Base-by-base conservation (phyloP, 2,797 vertebrate genomes). In the Eupleurogrammus muticus region DNA sequence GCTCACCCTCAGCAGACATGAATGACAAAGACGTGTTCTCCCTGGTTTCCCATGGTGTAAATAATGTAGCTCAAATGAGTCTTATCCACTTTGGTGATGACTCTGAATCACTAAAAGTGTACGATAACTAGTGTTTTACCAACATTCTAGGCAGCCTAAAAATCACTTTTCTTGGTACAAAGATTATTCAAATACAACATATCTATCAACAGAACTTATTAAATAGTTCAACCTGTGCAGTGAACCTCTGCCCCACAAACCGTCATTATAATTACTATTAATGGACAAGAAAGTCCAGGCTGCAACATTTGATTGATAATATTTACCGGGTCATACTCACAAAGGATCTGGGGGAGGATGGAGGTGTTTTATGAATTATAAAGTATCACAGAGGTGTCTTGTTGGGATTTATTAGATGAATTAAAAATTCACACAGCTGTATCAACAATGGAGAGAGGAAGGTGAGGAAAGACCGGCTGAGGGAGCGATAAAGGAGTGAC, bases 381-480 rank as follows among this genome's bases (percentile, higher is more conserved):
- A 35, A 9, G 11, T 36, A 20, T n/a, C 21, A 19, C 16, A 24
- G 5, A 35, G 20, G 62, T 16, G n/a, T 59, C 53, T 19, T 24
- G 9, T 53, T 48, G 21, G 23, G 23, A 46, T 74, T 66, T 13
- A 66, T 74, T 23, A 64, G 64, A 10, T 49, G 14, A 5, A 61
- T 63, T 63, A 35, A 14, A 59, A 68, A 70, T 16, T 17, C 8
- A 42, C 62, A 71, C 78, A 69, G 73, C 73, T 81, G 69, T 46
- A 66, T 73, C 65, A 69, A 81, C 60, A 76, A 4, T 21, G 14
- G 35, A 5, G 42, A 46, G 8, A 61, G 54, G 36, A 54, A n/a
- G 48, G 35, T 20, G 16, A 17, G 23, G 14, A 42, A 10, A 24
- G 19, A 42, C n/a, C 10, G 28, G 5, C n/a, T 13, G 49, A 55